phyloP scores from a whole-genome alignment of 2,797 vertebrate genomes.

The Oryzias dopingdopingensis region DNA sequence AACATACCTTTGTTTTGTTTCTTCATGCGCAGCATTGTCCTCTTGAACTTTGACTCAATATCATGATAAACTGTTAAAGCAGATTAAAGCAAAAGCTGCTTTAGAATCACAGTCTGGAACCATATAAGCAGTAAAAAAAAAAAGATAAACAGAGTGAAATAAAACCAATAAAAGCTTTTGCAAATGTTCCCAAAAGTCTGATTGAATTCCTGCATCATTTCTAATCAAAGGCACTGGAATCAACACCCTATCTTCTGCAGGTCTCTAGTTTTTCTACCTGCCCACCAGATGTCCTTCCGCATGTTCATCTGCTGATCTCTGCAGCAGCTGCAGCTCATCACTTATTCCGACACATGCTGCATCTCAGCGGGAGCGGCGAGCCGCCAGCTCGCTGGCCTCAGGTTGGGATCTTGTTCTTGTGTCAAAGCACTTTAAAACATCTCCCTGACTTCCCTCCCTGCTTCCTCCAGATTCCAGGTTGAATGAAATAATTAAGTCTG shows the following conservation, averaged over 20 bases:
- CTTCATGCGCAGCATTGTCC: constrained; percentile 84
- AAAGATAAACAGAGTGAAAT: not conserved
- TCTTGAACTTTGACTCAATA: constrained; percentile 81
- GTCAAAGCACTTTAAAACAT: constrained; percentile 4
- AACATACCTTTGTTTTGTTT: constrained; percentile 83
- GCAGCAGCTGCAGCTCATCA: constrained; percentile 48
- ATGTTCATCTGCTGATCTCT: constrained; percentile 14
- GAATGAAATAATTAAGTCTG: constrained; percentile 6
- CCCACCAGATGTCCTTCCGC: constrained; percentile 51
- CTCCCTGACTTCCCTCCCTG: constrained; percentile 1
- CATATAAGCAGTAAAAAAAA: not conserved
- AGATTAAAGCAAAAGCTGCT: constrained; percentile 12
- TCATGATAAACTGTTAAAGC: constrained; percentile 84
- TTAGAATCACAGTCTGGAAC: not conserved
- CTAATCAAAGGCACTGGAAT: constrained; percentile 10
- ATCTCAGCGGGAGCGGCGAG: constrained; percentile 10
- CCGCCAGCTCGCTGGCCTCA: constrained; percentile 1
- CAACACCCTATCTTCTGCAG: constrained; percentile 17
- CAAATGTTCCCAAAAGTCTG: too few relatives aligned
- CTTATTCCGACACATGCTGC: constrained; percentile 27
- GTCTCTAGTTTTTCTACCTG: constrained; percentile 45
- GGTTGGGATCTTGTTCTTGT: constrained; percentile 15
- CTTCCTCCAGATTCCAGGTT: not conserved
- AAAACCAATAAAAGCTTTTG: not conserved
- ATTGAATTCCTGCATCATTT: not conserved